Evolutionary conservation across 2,797 vertebrate genomes (phyloP).

Genomic region (Centroberyx gerrardi): DNA sequence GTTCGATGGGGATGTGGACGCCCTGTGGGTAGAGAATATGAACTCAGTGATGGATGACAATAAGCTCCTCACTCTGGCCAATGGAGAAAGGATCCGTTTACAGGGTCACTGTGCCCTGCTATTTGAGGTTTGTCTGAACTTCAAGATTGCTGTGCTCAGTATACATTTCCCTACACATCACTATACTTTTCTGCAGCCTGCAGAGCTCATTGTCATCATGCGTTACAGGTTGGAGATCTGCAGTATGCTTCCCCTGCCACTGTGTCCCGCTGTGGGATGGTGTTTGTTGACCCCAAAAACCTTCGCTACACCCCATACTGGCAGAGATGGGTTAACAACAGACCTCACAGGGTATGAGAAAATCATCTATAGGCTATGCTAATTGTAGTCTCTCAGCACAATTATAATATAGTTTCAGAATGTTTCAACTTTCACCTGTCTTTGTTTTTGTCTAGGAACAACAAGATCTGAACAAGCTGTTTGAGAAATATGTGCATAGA

Average conservation of each 20-base stretch:
- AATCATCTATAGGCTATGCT: neutral
- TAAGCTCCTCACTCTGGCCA: conserved; percentile 95
- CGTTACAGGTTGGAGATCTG: conserved; percentile 93
- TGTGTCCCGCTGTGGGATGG: conserved; percentile 98
- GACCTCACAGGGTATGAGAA: conserved; percentile 84
- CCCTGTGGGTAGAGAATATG: conserved; percentile 99
- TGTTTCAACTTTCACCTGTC: neutral
- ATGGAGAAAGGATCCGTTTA: conserved; percentile 95
- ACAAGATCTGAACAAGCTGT: conserved; percentile 85
- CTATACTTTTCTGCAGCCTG: neutral
- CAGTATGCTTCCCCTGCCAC: conserved; percentile 98
- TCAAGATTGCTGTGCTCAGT: conserved; percentile 2
- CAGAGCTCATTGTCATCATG: neutral
- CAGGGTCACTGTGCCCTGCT: conserved; percentile 94
- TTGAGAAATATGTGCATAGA: conserved; percentile 93
- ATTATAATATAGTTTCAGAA: neutral
- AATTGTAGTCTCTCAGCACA: neutral
- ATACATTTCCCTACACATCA: neutral
- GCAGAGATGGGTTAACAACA: conserved; percentile 91
- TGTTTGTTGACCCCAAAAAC: conserved; percentile 98
- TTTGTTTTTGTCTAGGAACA: conserved; percentile 79
- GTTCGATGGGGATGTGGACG: conserved; percentile 98
- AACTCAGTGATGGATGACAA: conserved; percentile 99
- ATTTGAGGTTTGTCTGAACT: conserved; percentile 89
- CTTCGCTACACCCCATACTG: conserved; percentile 93